These are phyloP conservation scores for Lasioglossum baleicum DNA, from an alignment of 1,140 invertebrate genomes.

Conservation along the genomic window DNA sequence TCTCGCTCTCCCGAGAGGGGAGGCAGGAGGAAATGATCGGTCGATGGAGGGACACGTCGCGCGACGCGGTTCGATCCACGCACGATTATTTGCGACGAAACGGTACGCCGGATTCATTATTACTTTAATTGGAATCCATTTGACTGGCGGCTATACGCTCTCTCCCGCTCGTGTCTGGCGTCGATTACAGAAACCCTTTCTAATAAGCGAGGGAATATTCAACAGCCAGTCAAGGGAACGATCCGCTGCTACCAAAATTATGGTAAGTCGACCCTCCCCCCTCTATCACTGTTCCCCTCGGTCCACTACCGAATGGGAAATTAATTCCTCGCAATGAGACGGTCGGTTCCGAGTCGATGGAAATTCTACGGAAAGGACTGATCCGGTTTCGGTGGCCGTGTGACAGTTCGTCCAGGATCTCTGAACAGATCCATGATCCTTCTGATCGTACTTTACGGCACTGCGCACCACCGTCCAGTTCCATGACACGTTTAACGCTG, in stretches of 20 bases:
- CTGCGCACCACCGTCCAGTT: background rate
- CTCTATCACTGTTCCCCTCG: background rate
- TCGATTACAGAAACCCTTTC: conserved; percentile 63
- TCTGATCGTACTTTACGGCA: too few species aligned
- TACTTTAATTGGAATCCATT: conserved; percentile 54
- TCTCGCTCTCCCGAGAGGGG: background rate
- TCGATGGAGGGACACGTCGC: conserved; percentile 18
- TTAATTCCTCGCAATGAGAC: conserved; percentile 54
- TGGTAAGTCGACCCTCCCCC: conserved; percentile 54
- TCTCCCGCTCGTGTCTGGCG: conserved; percentile 44
- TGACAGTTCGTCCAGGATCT: background rate
- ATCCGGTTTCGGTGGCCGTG: conserved; percentile 46
- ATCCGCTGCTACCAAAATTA: conserved; percentile 60
- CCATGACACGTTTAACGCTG: background rate
- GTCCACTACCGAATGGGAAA: conserved; percentile 45
- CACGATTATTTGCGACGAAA: conserved; percentile 43
- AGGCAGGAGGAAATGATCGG: background rate
- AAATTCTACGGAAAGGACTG: conserved; percentile 51
- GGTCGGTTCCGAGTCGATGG: conserved; percentile 30
- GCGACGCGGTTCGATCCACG: conserved; percentile 21
- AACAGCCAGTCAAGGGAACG: conserved; percentile 56
- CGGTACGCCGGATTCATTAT: conserved; percentile 44
- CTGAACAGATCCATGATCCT: too few species aligned
- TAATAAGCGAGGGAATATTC: conserved; percentile 64
- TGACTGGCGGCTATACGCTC: conserved; percentile 38